These are phyloP conservation scores for Drosophila koepferae DNA, from an alignment of 2,888 invertebrate genomes.

Conservation along the genomic window DNA sequence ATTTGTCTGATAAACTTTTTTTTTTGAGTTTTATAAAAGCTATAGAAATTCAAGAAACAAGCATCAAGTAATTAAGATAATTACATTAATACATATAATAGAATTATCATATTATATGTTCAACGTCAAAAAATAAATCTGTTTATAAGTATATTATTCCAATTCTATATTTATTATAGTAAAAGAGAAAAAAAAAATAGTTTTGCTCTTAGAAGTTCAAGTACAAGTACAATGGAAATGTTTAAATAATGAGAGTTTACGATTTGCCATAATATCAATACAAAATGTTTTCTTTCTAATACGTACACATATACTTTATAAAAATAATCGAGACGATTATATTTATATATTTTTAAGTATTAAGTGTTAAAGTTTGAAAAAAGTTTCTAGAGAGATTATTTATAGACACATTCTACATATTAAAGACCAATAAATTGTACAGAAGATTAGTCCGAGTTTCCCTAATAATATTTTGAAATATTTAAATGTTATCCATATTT, in stretches of 20 bases:
- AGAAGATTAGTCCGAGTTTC: not conserved
- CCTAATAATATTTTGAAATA: not conserved
- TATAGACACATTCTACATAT: not conserved
- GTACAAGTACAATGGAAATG: too few species aligned
- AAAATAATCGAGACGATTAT: not conserved
- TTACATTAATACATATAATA: not conserved
- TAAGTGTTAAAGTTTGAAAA: not conserved
- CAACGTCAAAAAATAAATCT: not conserved
- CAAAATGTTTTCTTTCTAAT: too few species aligned
- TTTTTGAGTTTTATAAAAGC: not conserved
- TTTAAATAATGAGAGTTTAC: too few species aligned
- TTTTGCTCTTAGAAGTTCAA: too few species aligned
- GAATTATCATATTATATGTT: not conserved
- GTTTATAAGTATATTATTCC: not conserved
- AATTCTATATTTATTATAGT: not conserved
- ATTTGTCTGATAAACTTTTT: not conserved
- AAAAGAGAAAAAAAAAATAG: too few species aligned
- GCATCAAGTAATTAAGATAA: not conserved
- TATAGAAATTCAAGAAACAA: not conserved
- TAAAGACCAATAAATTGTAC: too few species aligned
- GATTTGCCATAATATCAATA: too few species aligned
- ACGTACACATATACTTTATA: too few species aligned
- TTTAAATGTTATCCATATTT: not conserved
- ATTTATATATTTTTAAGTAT: not conserved
- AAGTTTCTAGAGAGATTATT: too few species aligned